These are phyloP conservation scores for Pygocentrus nattereri DNA, from an alignment of 2,797 vertebrate species.

Conservation along the genomic window DNA sequence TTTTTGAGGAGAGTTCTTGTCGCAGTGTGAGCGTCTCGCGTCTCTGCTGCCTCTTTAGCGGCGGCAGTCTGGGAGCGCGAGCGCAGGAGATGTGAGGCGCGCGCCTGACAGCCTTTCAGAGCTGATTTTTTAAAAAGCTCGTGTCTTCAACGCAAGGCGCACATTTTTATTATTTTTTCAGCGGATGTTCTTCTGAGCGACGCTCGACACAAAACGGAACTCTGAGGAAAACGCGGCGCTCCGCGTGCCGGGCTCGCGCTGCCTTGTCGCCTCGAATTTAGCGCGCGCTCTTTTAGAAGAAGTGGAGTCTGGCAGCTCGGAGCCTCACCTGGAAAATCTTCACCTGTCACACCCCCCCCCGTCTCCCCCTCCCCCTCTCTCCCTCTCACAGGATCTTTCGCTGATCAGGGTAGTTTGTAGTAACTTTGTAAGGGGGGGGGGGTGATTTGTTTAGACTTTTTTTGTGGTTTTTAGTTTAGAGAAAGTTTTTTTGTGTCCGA, in stretches of 20 bases:
- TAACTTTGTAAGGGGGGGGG: no score
- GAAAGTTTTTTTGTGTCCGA: no score
- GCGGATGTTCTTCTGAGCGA: conserved; percentile 42
- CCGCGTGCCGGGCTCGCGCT: conserved; percentile 48
- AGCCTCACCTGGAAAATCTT: conserved; percentile 59
- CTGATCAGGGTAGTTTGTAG: no score
- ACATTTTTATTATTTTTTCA: conserved; percentile 18
- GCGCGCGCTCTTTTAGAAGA: conserved; percentile 49
- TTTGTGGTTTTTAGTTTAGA: no score
- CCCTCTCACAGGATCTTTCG: no score
- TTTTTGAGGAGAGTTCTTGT: conserved; percentile 20
- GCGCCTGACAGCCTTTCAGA: conserved; percentile 56
- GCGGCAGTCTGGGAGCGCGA: conserved; percentile 25
- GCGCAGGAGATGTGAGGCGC: conserved; percentile 27
- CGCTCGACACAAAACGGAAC: conserved; percentile 47
- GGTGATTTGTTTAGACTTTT: no score
- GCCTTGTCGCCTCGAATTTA: conserved; percentile 59
- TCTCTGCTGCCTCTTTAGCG: conserved; percentile 43
- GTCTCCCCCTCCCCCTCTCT: neutral
- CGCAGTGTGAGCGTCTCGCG: conserved; percentile 17
- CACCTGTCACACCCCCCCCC: conserved; percentile 50
- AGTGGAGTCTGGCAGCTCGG: conserved; percentile 57
- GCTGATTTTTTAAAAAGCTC: conserved; percentile 44
- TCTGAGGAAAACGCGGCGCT: conserved; percentile 50
- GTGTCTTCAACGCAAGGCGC: conserved; percentile 26